Base-by-base conservation (phyloP, 2,888 invertebrate genomes). In the Augiades crinisus region DNA sequence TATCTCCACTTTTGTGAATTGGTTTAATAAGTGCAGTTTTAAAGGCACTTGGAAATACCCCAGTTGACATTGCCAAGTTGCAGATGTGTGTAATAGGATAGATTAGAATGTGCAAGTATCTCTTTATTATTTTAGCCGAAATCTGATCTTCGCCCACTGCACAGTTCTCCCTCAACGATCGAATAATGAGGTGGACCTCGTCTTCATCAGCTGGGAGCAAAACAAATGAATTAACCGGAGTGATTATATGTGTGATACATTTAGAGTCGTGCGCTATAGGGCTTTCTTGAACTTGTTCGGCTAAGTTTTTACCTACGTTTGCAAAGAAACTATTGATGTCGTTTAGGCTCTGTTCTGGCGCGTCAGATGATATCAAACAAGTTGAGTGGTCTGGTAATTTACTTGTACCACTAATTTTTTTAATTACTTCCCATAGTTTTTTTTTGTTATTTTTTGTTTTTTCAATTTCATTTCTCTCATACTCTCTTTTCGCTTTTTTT, bases 11-110 rank as follows among this genome's bases (percentile, higher is more conserved):
- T 10, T 54, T 58, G 2, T 37, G 49, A 5, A 54, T 37, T 0
- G 58, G 53, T 27, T 53, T 41, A 4, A 56, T 36, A 3, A 56
- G 12, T 16, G 56, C 45, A n/a, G 19, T 55, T 47, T 59, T 59
- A 7, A 53, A 47, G 3, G 19, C 27, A 4, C 14, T 38, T 2
- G 56, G 55, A 13, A 54, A 54, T 10, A 34, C 8, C 1, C 59
- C 56, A 2, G 27, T 38, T 0, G 22, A 3, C 7, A 58, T 5
- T 6, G 47, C 12, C 1, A 53, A 16, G 8, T 57, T 57, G 14
- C 41, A 56, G 0, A 57, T 37, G n/a, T 53, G 14, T 2, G 54
- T 47, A n/a, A 57, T 13, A 2, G 43, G 36, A 2, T 34, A 19
- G 3, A 36, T 30, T 0, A 59, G 17, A 6, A 49, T 14, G 7